Conservation (phyloP, 1,140 invertebrate genomes). For the Frieseomelitta varia region DNA sequence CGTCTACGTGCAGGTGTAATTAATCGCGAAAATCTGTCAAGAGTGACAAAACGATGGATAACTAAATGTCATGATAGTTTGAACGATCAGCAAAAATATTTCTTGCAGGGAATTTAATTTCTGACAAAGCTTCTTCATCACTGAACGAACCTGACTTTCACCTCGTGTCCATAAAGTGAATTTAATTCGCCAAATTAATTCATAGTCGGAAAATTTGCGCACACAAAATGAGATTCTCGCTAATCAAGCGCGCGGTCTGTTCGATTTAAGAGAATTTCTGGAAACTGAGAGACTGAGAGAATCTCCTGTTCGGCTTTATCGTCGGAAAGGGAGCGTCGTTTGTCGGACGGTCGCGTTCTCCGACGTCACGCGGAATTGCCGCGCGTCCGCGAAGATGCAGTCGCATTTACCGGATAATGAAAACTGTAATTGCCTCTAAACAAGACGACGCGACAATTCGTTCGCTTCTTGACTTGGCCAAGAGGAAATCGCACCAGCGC, state of each 20-base stretch:
- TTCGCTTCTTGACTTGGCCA: neutral
- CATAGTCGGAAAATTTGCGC: too few relatives aligned
- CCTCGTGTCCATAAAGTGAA: too few relatives aligned
- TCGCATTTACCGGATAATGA: slow-evolving; percentile 48
- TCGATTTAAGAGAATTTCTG: neutral
- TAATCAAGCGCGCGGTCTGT: neutral
- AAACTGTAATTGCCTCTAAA: slow-evolving; percentile 54
- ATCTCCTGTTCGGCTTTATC: neutral
- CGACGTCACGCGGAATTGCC: slow-evolving; percentile 12
- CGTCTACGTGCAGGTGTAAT: too few relatives aligned
- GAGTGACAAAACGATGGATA: too few relatives aligned
- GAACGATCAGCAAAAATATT: too few relatives aligned
- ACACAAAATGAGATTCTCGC: neutral
- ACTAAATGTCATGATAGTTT: too few relatives aligned
- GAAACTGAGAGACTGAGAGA: too few relatives aligned
- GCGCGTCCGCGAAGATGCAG: slow-evolving; percentile 19
- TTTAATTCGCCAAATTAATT: neutral
- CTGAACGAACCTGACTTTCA: too few relatives aligned
- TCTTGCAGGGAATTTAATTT: too few relatives aligned
- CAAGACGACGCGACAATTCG: slow-evolving; percentile 46
- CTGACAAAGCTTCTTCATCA: too few relatives aligned
- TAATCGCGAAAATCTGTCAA: too few relatives aligned
- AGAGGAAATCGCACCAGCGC: slow-evolving; percentile 27
- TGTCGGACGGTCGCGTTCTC: neutral
- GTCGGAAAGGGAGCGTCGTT: neutral